Conservation (phyloP, 2,888 invertebrate genomes). For the Lasioglossum lativentre region DNA sequence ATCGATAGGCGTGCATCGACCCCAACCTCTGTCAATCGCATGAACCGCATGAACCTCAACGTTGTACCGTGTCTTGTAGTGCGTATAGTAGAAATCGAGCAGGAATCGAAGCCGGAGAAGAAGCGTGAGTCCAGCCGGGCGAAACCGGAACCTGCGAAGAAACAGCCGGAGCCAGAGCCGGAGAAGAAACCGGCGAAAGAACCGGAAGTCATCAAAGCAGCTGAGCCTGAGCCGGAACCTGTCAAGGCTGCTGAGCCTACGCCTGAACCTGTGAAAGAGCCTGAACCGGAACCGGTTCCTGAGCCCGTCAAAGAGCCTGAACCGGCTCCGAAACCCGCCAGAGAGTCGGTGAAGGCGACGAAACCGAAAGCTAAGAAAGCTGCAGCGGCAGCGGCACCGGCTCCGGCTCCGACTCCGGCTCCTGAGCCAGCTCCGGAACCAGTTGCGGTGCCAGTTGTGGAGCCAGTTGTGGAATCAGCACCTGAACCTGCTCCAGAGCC, state of each 20-base stretch:
- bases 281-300: slow-evolving; percentile 38
- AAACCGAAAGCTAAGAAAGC: slow-evolving; percentile 26
- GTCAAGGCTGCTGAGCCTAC: slow-evolving; percentile 45
- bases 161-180: slow-evolving; percentile 39
- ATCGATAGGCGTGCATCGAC: not conserved
- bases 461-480: slow-evolving; percentile 32
- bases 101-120: slow-evolving; percentile 43
- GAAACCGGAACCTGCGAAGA: slow-evolving; percentile 17
- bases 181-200: slow-evolving; percentile 31
- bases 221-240: slow-evolving; percentile 54
- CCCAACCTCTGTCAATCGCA: not conserved
- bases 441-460: slow-evolving; percentile 25
- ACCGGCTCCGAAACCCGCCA: slow-evolving; percentile 47
- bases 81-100: slow-evolving; percentile 55
- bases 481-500: slow-evolving; percentile 52
- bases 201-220: slow-evolving; percentile 54
- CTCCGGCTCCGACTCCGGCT: slow-evolving; percentile 46
- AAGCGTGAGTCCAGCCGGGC: slow-evolving; percentile 10
- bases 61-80: slow-evolving; percentile 46
- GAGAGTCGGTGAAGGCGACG: slow-evolving; percentile 15
- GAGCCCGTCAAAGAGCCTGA: slow-evolving; percentile 54
- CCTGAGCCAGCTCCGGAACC: slow-evolving; percentile 59
- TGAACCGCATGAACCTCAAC: not conserved
- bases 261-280: slow-evolving; percentile 23
- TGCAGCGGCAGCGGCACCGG: slow-evolving; percentile 21